A percentile compares a stretch with the other conserved stretches of the same genome.
phyloP scores from a whole-genome alignment of 1,140 invertebrate species.

The Acyrthosiphon pisum region DNA sequence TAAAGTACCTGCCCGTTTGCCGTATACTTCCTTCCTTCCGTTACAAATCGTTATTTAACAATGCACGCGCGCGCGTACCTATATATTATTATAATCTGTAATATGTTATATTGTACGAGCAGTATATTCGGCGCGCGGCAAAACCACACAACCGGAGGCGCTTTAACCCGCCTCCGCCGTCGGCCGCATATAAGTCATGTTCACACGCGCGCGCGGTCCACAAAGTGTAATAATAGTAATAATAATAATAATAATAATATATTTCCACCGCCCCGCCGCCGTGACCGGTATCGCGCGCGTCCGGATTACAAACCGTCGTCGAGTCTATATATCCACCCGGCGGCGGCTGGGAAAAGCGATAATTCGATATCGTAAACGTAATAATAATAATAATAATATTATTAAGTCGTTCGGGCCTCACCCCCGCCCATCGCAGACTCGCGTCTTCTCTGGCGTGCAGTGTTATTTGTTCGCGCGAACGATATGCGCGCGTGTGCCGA shows the following conservation, averaged over 20 bases:
- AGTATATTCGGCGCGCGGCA: neutral
- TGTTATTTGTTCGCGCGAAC: constrained; percentile 2
- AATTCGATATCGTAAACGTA: constrained; percentile 39
- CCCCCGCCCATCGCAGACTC: neutral
- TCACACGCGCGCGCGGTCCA: neutral
- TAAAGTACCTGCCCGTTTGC: neutral
- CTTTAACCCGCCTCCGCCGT: constrained; percentile 26
- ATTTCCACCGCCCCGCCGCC: neutral
- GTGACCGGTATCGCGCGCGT: neutral
- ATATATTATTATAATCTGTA: neutral
- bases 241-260: too few relatives aligned
- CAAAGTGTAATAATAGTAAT: neutral
- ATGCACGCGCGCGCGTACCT: neutral
- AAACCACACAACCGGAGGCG: constrained; percentile 37
- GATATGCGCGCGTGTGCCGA: constrained; percentile 10
- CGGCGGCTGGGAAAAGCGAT: neutral
- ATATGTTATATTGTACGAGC: neutral
- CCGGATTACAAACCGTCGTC: neutral
- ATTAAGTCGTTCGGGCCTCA: constrained; percentile 21
- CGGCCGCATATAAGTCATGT: neutral
- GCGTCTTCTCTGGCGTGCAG: neutral
- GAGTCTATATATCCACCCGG: neutral
- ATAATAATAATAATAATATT: neutral
- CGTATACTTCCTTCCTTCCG: constrained; percentile 15
- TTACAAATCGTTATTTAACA: neutral